Percentiles rank a stretch among this genome's conserved stretches.
Evolutionary conservation across 1,140 invertebrate genomes (phyloP).

Genomic region (Leptopilina boulardi): DNA sequence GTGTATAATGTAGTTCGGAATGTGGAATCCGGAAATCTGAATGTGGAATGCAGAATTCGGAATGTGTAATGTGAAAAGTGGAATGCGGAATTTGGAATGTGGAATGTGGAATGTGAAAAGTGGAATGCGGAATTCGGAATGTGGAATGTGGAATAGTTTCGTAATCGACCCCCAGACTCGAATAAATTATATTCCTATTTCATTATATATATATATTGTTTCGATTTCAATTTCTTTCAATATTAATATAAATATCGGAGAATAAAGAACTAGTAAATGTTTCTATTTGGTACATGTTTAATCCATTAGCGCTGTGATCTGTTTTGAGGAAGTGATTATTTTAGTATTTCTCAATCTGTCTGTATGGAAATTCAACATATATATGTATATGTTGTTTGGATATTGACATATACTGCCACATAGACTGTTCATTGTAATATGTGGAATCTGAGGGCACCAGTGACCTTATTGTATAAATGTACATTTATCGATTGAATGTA

Average conservation of each 20-base stretch:
- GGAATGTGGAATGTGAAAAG: too few relatives aligned
- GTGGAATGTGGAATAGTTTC: too few relatives aligned
- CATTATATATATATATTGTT: too few relatives aligned
- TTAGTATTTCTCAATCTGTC: background rate
- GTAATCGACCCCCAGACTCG: too few relatives aligned
- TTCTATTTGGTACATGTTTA: background rate
- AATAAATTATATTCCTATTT: too few relatives aligned
- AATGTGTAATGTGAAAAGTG: too few relatives aligned
- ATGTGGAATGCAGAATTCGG: too few relatives aligned
- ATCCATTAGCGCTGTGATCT: background rate
- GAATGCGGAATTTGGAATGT: too few relatives aligned
- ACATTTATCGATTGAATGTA: conserved; percentile 2
- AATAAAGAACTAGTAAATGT: background rate
- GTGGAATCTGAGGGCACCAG: conserved; percentile 13
- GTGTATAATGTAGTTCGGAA: too few relatives aligned
- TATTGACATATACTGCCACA: background rate
- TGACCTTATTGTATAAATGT: conserved; percentile 8
- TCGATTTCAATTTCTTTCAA: too few relatives aligned
- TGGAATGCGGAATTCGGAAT: too few relatives aligned
- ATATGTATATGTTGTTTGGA: background rate
- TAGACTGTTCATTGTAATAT: background rate
- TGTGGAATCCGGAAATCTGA: too few relatives aligned
- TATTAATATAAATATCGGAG: background rate
- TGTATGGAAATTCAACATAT: background rate
- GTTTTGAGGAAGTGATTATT: background rate